phyloP scores from a whole-genome alignment of 2,797 vertebrate species.

The Xenentodon cancila region DNA sequence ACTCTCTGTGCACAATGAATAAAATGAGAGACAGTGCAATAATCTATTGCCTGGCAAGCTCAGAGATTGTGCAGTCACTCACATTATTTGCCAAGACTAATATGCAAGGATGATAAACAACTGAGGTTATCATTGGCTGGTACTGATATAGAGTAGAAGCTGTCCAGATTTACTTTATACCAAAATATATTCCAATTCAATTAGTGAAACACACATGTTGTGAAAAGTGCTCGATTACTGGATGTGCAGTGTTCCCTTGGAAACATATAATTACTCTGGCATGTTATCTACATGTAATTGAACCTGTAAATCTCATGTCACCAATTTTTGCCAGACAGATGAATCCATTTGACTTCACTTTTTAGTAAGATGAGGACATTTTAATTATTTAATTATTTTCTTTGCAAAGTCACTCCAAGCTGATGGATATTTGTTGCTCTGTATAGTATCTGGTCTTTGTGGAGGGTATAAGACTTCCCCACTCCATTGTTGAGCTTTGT shows the following conservation, averaged over 20 bases:
- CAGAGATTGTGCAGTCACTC: conserved; percentile 68
- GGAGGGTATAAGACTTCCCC: conserved; percentile 72
- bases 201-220: conserved; percentile 53
- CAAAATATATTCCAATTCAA: conserved; percentile 68
- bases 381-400: conserved; percentile 9
- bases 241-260: conserved; percentile 35
- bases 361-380: conserved; percentile 47
- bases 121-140: conserved; percentile 65
- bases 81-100: conserved; percentile 68
- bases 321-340: conserved; percentile 29
- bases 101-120: conserved; percentile 77
- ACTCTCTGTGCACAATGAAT: conserved; percentile 79
- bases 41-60: conserved; percentile 76
- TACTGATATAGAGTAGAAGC: conserved; percentile 50
- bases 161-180: conserved; percentile 59
- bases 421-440: conserved; percentile 68
- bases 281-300: conserved; percentile 25
- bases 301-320: conserved; percentile 36
- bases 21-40: conserved; percentile 79
- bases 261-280: conserved; percentile 36
- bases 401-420: conserved; percentile 61
- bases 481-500: conserved; percentile 79
- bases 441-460: conserved; percentile 66
- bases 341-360: conserved; percentile 51
- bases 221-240: conserved; percentile 43